These are phyloP conservation scores for Pseudolaguvia tuberculata DNA, from an alignment of 2,113 vertebrate species.

Conservation along the genomic window DNA sequence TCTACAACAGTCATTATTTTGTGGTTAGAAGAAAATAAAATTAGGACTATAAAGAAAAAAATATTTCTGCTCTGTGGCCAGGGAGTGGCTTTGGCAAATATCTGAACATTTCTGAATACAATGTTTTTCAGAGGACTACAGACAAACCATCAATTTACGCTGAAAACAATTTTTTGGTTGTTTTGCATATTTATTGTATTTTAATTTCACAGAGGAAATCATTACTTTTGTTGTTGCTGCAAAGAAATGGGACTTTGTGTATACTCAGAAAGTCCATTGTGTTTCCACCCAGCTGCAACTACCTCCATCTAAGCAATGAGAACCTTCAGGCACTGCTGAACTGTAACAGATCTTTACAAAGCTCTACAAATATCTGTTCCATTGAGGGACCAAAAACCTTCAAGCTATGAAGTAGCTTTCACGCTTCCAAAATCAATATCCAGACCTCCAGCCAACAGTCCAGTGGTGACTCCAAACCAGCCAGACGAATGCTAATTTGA, in stretches of 20 bases:
- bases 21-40: conserved; percentile 5
- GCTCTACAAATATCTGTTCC: conserved; percentile 35
- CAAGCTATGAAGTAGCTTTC: conserved; percentile 29
- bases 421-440: conserved; percentile 47
- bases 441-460: conserved; percentile 26
- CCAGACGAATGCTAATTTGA: conserved; percentile 47
- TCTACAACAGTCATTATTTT: conserved; percentile 4
- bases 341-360: conserved; percentile 35
- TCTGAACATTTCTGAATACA: background rate
- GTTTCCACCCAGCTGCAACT: background rate
- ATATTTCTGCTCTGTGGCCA: background rate
- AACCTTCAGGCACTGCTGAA: conserved; percentile 27
- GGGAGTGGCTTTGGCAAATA: background rate
- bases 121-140: background rate
- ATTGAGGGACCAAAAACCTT: conserved; percentile 17
- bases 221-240: background rate
- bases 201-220: background rate
- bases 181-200: background rate
- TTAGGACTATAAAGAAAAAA: too few species aligned
- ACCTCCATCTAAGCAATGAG: conserved; percentile 21
- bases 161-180: background rate
- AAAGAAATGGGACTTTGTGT: background rate
- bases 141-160: background rate
- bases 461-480: conserved; percentile 38
- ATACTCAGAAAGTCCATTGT: background rate